Conservation (phyloP, 2,797 vertebrate genomes). For the Ciconia nigra region DNA sequence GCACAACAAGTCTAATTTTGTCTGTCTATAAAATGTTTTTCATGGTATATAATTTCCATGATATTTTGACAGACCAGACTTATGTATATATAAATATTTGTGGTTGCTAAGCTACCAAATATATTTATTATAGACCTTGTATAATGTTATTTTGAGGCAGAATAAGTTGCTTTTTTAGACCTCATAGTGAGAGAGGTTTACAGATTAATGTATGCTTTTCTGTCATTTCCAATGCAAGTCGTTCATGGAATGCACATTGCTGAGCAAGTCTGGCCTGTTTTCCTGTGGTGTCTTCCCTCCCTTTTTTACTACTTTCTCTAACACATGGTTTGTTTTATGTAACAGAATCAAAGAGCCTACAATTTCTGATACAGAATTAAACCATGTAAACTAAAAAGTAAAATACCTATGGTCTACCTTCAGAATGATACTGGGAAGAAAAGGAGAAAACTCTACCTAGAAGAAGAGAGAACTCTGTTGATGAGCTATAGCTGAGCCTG, state of each 20-base stretch:
- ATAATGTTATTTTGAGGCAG: constrained; percentile 54
- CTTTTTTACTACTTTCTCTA: not conserved
- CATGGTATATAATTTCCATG: constrained; percentile 29
- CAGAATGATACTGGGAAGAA: not conserved
- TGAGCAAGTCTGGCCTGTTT: not conserved
- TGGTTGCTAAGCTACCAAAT: constrained; percentile 59
- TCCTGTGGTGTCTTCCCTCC: not conserved
- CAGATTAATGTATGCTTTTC: constrained; percentile 29
- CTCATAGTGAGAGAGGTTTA: not conserved
- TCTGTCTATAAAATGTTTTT: constrained; percentile 22
- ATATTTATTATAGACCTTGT: constrained; percentile 49
- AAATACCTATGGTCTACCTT: not conserved
- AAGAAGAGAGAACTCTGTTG: not conserved
- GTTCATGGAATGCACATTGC: not conserved
- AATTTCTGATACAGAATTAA: not conserved
- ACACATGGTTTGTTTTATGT: not conserved
- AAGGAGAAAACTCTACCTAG: not conserved
- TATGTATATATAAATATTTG: constrained; percentile 66
- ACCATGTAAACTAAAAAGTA: not conserved
- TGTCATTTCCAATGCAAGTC: not conserved
- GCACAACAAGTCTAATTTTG: constrained; percentile 32
- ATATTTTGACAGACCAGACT: constrained; percentile 54
- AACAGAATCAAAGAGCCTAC: not conserved
- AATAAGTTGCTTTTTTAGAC: constrained; percentile 36
- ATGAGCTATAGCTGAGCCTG: not conserved